These are phyloP conservation scores for Saccostrea cuccullata DNA, from an alignment of 1,140 invertebrate genomes.

Conservation along the genomic window DNA sequence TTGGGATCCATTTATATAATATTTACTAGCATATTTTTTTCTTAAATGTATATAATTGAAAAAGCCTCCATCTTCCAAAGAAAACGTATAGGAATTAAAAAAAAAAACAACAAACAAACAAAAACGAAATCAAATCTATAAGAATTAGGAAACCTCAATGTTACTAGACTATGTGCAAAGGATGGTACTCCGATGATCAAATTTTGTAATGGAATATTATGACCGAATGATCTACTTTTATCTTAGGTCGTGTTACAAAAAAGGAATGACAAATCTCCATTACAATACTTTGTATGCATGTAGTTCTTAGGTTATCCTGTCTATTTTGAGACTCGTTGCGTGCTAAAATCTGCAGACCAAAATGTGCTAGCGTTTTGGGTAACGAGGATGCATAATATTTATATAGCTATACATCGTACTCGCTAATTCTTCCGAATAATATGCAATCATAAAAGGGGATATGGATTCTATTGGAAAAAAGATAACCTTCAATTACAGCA, in stretches of 20 bases:
- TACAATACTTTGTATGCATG: neutral
- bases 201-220: no score
- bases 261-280: neutral
- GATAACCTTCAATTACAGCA: slow-evolving; percentile 6
- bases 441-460: neutral
- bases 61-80: no score
- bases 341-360: neutral
- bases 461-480: neutral
- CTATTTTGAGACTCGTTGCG: neutral
- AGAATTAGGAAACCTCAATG: no score
- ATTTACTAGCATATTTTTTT: no score
- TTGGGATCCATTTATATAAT: no score
- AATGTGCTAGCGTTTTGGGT: neutral
- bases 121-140: no score
- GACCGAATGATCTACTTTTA: neutral
- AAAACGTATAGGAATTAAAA: no score
- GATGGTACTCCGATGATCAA: no score
- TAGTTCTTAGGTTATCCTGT: neutral
- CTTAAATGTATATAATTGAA: no score
- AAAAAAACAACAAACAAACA: no score
- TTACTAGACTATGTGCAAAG: no score
- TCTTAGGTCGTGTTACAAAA: neutral
- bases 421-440: neutral
- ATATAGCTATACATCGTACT: neutral
- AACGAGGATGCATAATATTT: neutral